phyloP scores from a whole-genome alignment of 1,140 invertebrate species.

The Bursaphelenchus mucronatus region DNA sequence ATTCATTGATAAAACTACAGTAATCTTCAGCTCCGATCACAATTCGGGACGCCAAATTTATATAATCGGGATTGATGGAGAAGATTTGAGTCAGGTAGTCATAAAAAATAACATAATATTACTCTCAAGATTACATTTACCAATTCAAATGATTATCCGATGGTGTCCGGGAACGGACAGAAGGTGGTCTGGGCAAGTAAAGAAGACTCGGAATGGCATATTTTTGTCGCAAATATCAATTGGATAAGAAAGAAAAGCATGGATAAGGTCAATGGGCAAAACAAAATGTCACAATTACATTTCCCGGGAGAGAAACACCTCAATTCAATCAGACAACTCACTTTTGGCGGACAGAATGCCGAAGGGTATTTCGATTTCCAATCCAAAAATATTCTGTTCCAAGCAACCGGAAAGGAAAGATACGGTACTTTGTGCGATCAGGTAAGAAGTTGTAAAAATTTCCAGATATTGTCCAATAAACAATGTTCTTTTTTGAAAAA shows the following conservation, averaged over 20 bases:
- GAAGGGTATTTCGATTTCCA: conserved; percentile 38
- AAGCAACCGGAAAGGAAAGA: conserved; percentile 29
- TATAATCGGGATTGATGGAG: not conserved
- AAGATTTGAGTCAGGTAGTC: not conserved
- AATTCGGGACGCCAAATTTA: conserved; percentile 15
- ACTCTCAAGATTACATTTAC: not conserved
- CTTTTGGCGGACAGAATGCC: conserved; percentile 43
- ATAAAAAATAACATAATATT: conserved; percentile 10
- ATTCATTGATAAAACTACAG: conserved; percentile 2
- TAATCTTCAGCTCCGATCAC: conserved; percentile 17
- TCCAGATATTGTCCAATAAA: too few relatives aligned
- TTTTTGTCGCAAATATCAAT: not conserved
- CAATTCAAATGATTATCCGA: conserved; percentile 7
- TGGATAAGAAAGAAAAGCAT: not conserved
- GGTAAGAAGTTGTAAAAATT: conserved; percentile 20
- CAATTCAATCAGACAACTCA: conserved; percentile 32
- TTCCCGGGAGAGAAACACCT: conserved; percentile 34
- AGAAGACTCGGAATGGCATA: conserved; percentile 14
- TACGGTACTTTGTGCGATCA: conserved; percentile 41
- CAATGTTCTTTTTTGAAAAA: too few relatives aligned
- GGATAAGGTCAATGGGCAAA: not conserved
- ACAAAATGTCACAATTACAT: conserved; percentile 15
- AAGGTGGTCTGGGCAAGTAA: conserved; percentile 1
- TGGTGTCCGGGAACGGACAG: conserved; percentile 9
- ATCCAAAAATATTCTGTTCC: conserved; percentile 27